phyloP scores from a whole-genome alignment of 2,888 invertebrate species.

The Vannuccia rotundouncinata region DNA sequence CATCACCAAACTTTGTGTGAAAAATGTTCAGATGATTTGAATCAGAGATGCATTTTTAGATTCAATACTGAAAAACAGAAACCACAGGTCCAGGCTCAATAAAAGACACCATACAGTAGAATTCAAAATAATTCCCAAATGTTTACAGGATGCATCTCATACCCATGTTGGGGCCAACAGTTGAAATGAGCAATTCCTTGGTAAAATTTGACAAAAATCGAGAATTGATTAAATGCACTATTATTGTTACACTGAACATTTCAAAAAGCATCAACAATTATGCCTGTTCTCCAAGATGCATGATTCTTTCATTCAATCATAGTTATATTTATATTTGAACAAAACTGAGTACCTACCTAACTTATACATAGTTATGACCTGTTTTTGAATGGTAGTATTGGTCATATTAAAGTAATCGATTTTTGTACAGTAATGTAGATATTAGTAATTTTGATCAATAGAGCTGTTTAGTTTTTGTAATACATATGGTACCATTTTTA shows the following conservation, averaged over 20 bases:
- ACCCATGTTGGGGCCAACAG: not conserved
- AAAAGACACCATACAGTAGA: not conserved
- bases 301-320: not conserved
- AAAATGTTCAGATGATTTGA: not conserved
- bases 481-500: too few species aligned
- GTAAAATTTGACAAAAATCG: not conserved
- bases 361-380: not conserved
- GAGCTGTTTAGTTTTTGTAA: slow-evolving; percentile 6
- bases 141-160: not conserved
- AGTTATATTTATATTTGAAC: slow-evolving; percentile 7
- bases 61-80: not conserved
- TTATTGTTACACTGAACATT: slow-evolving; percentile 7
- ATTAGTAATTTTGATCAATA: not conserved
- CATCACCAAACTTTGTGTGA: not conserved
- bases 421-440: slow-evolving; percentile 3
- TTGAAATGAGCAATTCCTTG: not conserved
- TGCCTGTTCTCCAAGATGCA: slow-evolving; percentile 7
- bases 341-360: not conserved
- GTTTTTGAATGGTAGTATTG: slow-evolving; percentile 19
- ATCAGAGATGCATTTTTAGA: not conserved
- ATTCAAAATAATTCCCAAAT: not conserved
- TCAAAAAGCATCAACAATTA: not conserved
- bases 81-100: not conserved
- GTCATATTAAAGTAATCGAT: slow-evolving; percentile 5
- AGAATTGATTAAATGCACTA: not conserved